These are phyloP conservation scores for Scophthalmus maximus DNA, from an alignment of 2,113 vertebrate species.

Conservation along the genomic window DNA sequence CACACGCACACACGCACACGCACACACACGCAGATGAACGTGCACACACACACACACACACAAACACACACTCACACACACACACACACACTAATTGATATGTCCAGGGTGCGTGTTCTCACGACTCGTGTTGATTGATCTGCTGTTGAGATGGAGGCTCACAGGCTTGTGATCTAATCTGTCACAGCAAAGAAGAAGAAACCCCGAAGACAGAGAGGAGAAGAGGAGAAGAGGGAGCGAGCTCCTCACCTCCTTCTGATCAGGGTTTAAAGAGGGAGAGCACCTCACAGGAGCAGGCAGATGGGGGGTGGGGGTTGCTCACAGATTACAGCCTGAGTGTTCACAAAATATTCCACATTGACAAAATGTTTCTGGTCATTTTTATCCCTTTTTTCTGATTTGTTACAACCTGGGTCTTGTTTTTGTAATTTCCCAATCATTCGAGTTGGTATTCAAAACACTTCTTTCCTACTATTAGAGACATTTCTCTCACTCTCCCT, in stretches of 20 bases:
- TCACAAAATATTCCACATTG: no score
- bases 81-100: constrained; percentile 52
- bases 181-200: constrained; percentile 40
- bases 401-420: no score
- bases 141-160: constrained; percentile 59
- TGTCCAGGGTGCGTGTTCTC: constrained; percentile 52
- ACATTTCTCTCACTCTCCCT: no score
- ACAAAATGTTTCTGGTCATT: no score
- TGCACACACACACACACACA: neutral
- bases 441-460: no score
- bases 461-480: no score
- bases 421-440: no score
- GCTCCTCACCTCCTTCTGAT: constrained; percentile 50
- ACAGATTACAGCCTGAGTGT: constrained; percentile 58
- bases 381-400: no score
- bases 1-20: neutral
- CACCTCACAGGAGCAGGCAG: constrained; percentile 57
- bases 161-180: constrained; percentile 63
- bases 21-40: constrained; percentile 9
- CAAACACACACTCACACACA: constrained; percentile 4
- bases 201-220: constrained; percentile 35
- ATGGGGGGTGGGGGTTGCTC: constrained; percentile 44
- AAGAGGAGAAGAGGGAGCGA: constrained; percentile 2
- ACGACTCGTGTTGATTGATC: constrained; percentile 68
- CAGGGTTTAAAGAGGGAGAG: constrained; percentile 63